phyloP scores from a whole-genome alignment of 2,797 vertebrate species.

The Dryobates pubescens region DNA sequence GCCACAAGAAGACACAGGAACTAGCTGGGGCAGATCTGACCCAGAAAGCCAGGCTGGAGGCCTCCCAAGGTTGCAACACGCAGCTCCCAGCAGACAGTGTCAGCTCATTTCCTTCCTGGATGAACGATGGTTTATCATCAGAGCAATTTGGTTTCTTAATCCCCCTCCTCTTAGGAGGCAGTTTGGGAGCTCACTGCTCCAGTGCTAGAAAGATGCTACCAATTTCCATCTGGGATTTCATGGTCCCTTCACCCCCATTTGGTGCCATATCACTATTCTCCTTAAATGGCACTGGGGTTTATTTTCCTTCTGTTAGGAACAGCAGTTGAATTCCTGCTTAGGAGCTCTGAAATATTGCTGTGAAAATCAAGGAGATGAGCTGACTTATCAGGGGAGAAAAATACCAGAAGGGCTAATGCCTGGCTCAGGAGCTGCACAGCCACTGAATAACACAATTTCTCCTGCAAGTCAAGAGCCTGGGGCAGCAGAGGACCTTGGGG shows the following conservation, averaged over 20 bases:
- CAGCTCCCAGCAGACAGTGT: background rate
- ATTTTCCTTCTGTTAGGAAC: constrained; percentile 15
- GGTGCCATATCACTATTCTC: background rate
- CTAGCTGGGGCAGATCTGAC: background rate
- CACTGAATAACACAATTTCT: background rate
- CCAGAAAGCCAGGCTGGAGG: background rate
- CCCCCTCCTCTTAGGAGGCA: background rate
- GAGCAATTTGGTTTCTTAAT: constrained; percentile 6
- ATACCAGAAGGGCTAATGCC: constrained; percentile 9
- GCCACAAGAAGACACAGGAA: no score
- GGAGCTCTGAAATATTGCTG: constrained; percentile 38
- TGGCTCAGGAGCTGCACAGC: background rate
- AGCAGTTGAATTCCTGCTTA: constrained; percentile 1
- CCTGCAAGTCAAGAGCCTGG: background rate
- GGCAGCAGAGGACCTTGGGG: background rate
- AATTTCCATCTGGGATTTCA: constrained; percentile 46
- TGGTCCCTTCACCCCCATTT: background rate
- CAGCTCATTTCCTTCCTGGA: background rate
- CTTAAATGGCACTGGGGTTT: constrained; percentile 8
- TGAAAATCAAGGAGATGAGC: constrained; percentile 43
- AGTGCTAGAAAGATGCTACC: background rate
- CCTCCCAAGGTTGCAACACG: background rate
- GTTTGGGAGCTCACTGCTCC: background rate
- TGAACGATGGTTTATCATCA: background rate
- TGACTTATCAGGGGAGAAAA: constrained; percentile 35